Conservation (phyloP, 2,888 invertebrate genomes). For the Tetragonula carbonaria region DNA sequence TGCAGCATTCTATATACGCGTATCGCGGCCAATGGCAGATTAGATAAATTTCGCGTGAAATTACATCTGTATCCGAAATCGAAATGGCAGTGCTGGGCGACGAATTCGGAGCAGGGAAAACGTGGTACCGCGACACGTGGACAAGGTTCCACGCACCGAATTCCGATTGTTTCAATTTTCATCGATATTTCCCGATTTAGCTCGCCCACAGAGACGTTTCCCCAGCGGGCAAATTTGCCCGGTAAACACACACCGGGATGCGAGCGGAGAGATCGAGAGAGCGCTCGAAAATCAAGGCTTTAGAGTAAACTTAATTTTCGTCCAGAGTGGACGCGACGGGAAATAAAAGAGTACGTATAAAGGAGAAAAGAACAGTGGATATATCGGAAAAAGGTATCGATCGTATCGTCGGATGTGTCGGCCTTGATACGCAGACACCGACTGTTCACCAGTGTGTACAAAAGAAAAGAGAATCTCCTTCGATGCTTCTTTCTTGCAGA, state of each 20-base stretch:
- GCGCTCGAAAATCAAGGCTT: conserved; percentile 7
- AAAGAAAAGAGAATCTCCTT: conserved; percentile 30
- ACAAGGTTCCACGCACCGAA: neutral
- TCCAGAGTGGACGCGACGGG: neutral
- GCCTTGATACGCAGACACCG: conserved; percentile 7
- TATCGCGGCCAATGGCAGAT: conserved; percentile 30
- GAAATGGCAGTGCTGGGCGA: conserved; percentile 16
- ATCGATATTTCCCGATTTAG: no score
- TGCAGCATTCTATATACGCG: conserved; percentile 8
- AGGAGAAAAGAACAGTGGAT: neutral
- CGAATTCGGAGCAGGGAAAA: neutral
- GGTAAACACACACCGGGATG: neutral
- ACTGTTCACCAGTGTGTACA: neutral
- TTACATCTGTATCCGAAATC: conserved; percentile 39
- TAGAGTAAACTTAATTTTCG: neutral
- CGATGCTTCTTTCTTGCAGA: neutral
- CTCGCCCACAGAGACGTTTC: no score
- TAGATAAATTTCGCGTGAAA: conserved; percentile 57
- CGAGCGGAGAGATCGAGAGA: neutral
- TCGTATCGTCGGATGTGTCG: conserved; percentile 3
- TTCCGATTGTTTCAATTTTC: neutral
- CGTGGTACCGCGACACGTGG: neutral
- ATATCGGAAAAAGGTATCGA: neutral
- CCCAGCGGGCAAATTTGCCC: conserved; percentile 2
- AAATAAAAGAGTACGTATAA: neutral